Evolutionary conservation across 2,888 invertebrate species (phyloP).

Genomic region (Microplitis deprimator): DNA sequence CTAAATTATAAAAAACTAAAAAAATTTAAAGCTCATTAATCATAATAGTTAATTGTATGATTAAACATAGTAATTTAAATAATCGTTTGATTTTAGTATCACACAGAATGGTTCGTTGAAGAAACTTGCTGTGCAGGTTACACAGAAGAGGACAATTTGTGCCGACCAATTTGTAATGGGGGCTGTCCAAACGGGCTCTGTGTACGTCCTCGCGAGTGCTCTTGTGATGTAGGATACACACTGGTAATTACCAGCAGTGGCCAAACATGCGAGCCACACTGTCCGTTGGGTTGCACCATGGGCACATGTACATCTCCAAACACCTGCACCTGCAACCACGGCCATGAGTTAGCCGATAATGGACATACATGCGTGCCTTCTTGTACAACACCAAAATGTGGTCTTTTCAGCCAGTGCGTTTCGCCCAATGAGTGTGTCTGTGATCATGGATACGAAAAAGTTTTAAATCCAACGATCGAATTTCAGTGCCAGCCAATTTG

Average conservation of each 20-base stretch:
- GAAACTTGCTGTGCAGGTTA: slow-evolving; percentile 47
- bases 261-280: slow-evolving; percentile 63
- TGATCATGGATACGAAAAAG: slow-evolving; percentile 36
- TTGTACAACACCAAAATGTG: slow-evolving; percentile 38
- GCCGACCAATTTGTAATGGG: slow-evolving; percentile 42
- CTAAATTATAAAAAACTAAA: neutral
- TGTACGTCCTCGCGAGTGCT: slow-evolving; percentile 40
- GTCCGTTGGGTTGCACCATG: slow-evolving; percentile 65
- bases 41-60: neutral
- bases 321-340: slow-evolving; percentile 61
- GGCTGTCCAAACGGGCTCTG: slow-evolving; percentile 41
- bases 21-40: neutral
- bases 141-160: slow-evolving; percentile 24
- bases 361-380: slow-evolving; percentile 29
- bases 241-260: slow-evolving; percentile 3
- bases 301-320: slow-evolving; percentile 70
- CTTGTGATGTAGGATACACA: slow-evolving; percentile 40
- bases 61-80: neutral
- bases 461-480: neutral
- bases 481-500: slow-evolving; percentile 19
- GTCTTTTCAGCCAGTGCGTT: slow-evolving; percentile 29
- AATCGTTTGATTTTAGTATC: slow-evolving; percentile 26
- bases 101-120: slow-evolving; percentile 37
- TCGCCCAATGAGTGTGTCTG: slow-evolving; percentile 40
- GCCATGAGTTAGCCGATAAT: slow-evolving; percentile 59